Percentiles rank a stretch among this genome's conserved stretches.
Conservation (phyloP, 2,888 invertebrate species). For the Rotaria macrura region DNA sequence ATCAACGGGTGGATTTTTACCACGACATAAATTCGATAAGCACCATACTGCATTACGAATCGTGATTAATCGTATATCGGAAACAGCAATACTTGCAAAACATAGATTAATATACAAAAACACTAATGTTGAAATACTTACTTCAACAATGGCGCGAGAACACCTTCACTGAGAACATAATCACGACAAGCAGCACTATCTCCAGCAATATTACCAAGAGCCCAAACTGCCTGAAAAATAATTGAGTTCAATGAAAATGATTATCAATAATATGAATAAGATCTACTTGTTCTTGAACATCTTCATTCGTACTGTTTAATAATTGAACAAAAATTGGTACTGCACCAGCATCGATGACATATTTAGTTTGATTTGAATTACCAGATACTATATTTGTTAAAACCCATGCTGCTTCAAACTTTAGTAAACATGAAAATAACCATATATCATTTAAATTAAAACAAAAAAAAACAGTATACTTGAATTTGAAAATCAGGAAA, state of each 20-base stretch:
- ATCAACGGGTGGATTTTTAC: conserved; percentile 87
- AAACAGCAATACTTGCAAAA: neutral
- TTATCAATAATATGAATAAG: neutral
- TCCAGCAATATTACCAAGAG: conserved; percentile 86
- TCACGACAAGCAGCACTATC: conserved; percentile 85
- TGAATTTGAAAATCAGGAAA: conserved; percentile 40
- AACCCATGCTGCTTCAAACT: conserved; percentile 99
- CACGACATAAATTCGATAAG: conserved; percentile 86
- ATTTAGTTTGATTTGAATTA: conserved; percentile 85
- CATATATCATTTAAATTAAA: neutral
- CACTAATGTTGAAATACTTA: neutral
- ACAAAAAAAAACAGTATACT: neutral
- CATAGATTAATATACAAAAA: neutral
- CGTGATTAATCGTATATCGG: conserved; percentile 54
- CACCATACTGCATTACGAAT: conserved; percentile 96
- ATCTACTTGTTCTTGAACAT: conserved; percentile 72
- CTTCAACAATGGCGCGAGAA: conserved; percentile 22
- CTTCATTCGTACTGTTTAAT: conserved; percentile 68
- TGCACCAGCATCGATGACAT: conserved; percentile 84
- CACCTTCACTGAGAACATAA: conserved; percentile 56
- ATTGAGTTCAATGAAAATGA: neutral
- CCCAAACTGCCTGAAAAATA: conserved; percentile 65
- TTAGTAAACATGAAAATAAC: conserved; percentile 31
- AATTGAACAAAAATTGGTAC: conserved; percentile 78
- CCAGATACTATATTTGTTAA: conserved; percentile 95